Base-by-base conservation (phyloP, 2,797 vertebrate genomes). In the Halcyon leucocephala region DNA sequence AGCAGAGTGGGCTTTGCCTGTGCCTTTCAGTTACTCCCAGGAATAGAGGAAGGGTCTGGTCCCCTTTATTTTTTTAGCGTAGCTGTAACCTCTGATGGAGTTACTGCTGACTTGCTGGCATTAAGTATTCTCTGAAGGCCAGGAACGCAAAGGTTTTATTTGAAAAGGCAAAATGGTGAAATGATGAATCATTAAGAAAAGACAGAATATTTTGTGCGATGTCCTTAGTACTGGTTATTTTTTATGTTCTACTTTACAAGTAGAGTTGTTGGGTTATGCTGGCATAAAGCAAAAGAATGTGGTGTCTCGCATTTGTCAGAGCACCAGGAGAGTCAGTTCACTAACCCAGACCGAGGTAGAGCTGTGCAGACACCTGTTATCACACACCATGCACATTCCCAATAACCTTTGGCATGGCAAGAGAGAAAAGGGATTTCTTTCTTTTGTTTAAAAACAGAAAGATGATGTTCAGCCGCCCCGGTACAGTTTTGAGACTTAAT, bases 1-100 rank as follows among this genome's bases (percentile, higher is more conserved):
- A 29, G 54, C 2, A 1, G 62, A 62, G 28, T 2, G 0, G 5
- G 14, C 37, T 49, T 67, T 1, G 3, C 67, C 35, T 16, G 10
- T 26, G 37, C 41, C 16, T 57, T 83, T n/a, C 61, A 19, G 12
- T 39, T 62, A 25, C 16, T 51, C 14, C 42, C 29, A 51, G 61
- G 61, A 79, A 24, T n/a, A 39, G 44, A 51, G 28, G 14, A 67
- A 55, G 28, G 10, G 17, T 79, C 73, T 62, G 37, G 25, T 57
- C 42, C 41, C 29, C 61, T 51, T 62, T 12, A 15, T 35, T 58
- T 81, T 81, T 65, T 54, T 17, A 21, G 11, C 10, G n/a, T 21
- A 54, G 29, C 18, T 65, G 20, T 58, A 28, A 60, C 10, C 8
- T 57, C 51, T 60, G 44, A 21, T 54, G 18, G 51, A 42, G 14